These are phyloP conservation scores for Orussus abietinus DNA, from an alignment of 1,140 invertebrate genomes.

Conservation along the genomic window DNA sequence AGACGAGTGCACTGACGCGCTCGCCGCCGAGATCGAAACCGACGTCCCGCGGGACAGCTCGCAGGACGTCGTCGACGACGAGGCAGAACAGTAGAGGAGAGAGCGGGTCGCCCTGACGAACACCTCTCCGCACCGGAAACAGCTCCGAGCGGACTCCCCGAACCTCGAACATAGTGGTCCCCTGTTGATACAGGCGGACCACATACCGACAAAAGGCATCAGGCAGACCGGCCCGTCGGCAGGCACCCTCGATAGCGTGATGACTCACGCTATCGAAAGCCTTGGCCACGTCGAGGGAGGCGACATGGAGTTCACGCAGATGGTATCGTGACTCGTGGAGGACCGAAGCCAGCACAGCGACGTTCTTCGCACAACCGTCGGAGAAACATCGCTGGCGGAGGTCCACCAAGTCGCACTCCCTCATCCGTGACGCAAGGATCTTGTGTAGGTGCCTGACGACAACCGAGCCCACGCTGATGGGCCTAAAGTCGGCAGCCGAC, in stretches of 20 bases:
- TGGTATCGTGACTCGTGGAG: constrained; percentile 5
- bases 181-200: neutral
- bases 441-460: constrained; percentile 19
- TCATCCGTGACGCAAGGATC: constrained; percentile 13
- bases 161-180: constrained; percentile 10
- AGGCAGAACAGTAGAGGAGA: constrained; percentile 51
- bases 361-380: constrained; percentile 20
- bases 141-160: neutral
- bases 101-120: constrained; percentile 54
- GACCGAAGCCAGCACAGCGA: constrained; percentile 9
- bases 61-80: constrained; percentile 40
- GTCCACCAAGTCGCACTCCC: neutral
- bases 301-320: constrained; percentile 12
- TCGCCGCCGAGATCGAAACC: constrained; percentile 16
- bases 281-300: constrained; percentile 19
- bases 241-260: constrained; percentile 1
- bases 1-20: constrained; percentile 1
- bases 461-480: constrained; percentile 17
- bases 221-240: constrained; percentile 5
- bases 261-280: constrained; percentile 22
- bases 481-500: constrained; percentile 13
- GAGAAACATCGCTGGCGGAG: constrained; percentile 13
- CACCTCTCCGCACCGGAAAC: constrained; percentile 28
- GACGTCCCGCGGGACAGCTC: constrained; percentile 15
- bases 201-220: constrained; percentile 3